phyloP scores from a whole-genome alignment of 2,797 vertebrate species.

The Gobio occitaniae region DNA sequence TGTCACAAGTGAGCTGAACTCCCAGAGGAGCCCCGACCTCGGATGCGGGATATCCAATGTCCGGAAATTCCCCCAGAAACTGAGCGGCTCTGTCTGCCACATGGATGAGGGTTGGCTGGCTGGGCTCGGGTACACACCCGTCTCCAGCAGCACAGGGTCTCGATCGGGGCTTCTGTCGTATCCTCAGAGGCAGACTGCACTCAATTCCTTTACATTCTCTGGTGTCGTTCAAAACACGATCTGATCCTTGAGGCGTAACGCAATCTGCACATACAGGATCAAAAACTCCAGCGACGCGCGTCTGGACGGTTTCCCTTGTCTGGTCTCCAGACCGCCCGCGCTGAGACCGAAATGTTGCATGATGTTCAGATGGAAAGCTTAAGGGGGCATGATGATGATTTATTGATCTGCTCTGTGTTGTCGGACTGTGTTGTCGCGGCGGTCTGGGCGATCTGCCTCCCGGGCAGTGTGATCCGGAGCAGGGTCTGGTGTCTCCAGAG shows the following conservation, averaged over 20 bases:
- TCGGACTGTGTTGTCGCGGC: constrained; percentile 66
- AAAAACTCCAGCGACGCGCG: constrained; percentile 57
- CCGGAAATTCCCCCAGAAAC: constrained; percentile 83
- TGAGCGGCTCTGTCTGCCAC: constrained; percentile 86
- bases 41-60: constrained; percentile 77
- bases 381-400: constrained; percentile 64
- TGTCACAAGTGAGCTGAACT: constrained; percentile 89
- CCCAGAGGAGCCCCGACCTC: constrained; percentile 83
- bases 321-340: constrained; percentile 54
- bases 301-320: constrained; percentile 50
- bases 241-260: constrained; percentile 57
- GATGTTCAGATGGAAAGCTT: constrained; percentile 58
- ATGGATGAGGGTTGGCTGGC: constrained; percentile 73
- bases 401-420: constrained; percentile 63
- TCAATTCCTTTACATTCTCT: constrained; percentile 82
- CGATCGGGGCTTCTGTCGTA: constrained; percentile 73
- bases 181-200: constrained; percentile 81
- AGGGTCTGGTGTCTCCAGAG: constrained; percentile 69
- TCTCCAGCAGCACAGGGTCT: constrained; percentile 74
- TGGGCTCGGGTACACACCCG: constrained; percentile 68
- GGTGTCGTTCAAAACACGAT: constrained; percentile 72
- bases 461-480: constrained; percentile 77
- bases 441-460: constrained; percentile 71
- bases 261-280: constrained; percentile 73
- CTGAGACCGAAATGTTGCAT: constrained; percentile 49